Base-by-base conservation (phyloP, 30 jellyfish, hydroid and myxozoan species). In the Aurelia aurita region DNA sequence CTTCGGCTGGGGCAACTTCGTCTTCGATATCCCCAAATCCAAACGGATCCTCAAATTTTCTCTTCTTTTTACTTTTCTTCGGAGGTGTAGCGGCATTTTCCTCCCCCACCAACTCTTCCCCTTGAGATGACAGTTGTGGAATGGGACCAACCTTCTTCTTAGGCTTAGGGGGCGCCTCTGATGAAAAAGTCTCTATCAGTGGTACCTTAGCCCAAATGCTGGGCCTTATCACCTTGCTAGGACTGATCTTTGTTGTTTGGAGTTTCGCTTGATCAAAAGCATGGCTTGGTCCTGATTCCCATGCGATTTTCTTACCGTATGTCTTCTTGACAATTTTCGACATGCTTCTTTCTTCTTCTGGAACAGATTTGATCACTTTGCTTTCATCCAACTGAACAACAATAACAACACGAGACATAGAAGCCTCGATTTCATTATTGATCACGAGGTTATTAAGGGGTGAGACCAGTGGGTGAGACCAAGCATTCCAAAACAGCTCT, bases 131-230 rank as follows among this genome's bases (percentile, higher is more conserved):
- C 54, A 31, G 51, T 39, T 45, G 44, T 5, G 60, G 25, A 21
- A 60, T 21, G n/a, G 66, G 28, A 16, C 22, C 22, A 18, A 25
- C 47, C 74, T 58, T 75, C 62, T 63, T 64, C 75, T 64, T 64
- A 3, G 70, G 35, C 55, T 54, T 51, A 35, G 64, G 90, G 18
- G 90, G 90, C 23, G 90, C 47, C 26, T 72, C 84, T 26, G 84
- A 46, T 27, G 58, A 28, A 19, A 63, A 65, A 6, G 90, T 23
- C 49, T 80, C 90, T 43, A 80, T 27, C 44, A 80, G 45, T 4
- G 90, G 90, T 4, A 80, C 90, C 43, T 80, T 80, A 11, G 90
- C 90, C 90, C 90, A 80, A 21, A 80, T 80, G 22, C 82, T 80
- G 8, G 90, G 90, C 55, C 90, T 69, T 62, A 63, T 39, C 2